Percentiles rank a stretch among this genome's conserved stretches.
Conservation (phyloP, 2,888 invertebrate species). For the Caenorhabditis afra region DNA sequence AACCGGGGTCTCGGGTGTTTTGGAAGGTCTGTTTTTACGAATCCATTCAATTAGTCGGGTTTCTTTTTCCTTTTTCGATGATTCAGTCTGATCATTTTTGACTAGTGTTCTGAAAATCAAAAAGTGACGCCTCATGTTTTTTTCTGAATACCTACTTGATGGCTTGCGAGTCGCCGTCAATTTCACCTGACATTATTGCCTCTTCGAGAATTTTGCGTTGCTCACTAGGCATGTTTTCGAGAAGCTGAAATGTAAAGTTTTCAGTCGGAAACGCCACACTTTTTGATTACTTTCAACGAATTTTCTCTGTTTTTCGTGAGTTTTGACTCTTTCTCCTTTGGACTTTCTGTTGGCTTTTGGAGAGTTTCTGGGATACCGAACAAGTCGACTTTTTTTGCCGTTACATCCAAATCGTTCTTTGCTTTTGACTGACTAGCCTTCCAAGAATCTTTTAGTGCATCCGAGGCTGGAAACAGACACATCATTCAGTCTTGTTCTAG, state of each 20-base stretch:
- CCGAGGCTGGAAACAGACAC: slow-evolving; percentile 54
- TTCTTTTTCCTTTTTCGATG: slow-evolving; percentile 73
- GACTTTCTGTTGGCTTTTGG: slow-evolving; percentile 31
- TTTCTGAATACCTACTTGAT: slow-evolving; percentile 55
- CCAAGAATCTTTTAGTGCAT: slow-evolving; percentile 64
- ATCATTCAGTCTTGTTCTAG: neutral
- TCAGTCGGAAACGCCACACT: too few relatives aligned
- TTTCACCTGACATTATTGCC: slow-evolving; percentile 75
- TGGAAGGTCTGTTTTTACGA: slow-evolving; percentile 72
- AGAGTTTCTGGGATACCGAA: slow-evolving; percentile 20
- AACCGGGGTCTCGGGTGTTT: slow-evolving; percentile 51
- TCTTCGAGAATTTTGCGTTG: slow-evolving; percentile 72
- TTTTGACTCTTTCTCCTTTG: slow-evolving; percentile 36
- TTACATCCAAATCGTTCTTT: slow-evolving; percentile 49
- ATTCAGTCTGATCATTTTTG: slow-evolving; percentile 66
- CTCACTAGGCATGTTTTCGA: slow-evolving; percentile 64
- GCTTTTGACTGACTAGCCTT: slow-evolving; percentile 54
- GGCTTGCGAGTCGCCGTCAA: slow-evolving; percentile 69
- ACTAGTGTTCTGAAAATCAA: slow-evolving; percentile 60
- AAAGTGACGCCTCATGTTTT: too few relatives aligned
- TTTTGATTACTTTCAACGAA: slow-evolving; percentile 55
- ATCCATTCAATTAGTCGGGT: slow-evolving; percentile 77
- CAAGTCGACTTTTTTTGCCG: slow-evolving; percentile 37
- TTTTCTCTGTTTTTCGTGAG: slow-evolving; percentile 56
- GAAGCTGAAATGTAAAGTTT: slow-evolving; percentile 45